Conservation (phyloP, 2,888 invertebrate species). For the Gastracanthus pulcherrimus region DNA sequence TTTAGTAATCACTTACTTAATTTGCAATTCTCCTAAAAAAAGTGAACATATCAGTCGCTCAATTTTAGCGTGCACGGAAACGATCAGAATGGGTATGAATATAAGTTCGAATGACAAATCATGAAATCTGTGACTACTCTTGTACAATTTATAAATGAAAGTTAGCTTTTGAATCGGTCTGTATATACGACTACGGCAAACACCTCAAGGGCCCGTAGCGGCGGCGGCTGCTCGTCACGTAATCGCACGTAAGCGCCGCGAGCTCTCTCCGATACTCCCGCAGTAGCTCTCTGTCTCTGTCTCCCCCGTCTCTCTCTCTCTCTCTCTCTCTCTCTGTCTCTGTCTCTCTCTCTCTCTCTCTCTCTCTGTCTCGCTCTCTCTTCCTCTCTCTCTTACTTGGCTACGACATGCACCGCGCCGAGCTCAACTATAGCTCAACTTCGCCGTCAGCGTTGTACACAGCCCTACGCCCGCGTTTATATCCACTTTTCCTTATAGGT, state of each 20-base stretch:
- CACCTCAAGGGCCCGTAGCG: background rate
- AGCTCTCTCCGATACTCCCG: too few relatives aligned
- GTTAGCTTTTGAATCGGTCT: background rate
- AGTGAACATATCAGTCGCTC: too few relatives aligned
- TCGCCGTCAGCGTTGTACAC: constrained; percentile 63
- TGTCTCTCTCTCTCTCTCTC: background rate
- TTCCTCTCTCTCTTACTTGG: background rate
- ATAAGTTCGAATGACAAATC: too few relatives aligned
- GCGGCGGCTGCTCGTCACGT: background rate
- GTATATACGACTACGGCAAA: constrained; percentile 12
- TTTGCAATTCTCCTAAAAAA: too few relatives aligned
- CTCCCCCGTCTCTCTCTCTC: constrained; percentile 48
- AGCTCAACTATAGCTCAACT: constrained; percentile 58
- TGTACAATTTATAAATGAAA: background rate
- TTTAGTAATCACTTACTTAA: too few relatives aligned
- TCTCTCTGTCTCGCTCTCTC: constrained; percentile 47
- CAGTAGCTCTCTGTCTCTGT: background rate
- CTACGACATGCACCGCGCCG: constrained; percentile 55
- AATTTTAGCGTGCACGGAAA: too few relatives aligned
- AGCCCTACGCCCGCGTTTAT: constrained; percentile 58
- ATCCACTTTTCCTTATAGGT: background rate
- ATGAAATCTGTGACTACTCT: too few relatives aligned
- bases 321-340: background rate
- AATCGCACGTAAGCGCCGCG: constrained; percentile 9
- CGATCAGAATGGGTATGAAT: too few relatives aligned